Evolutionary conservation across 2,797 vertebrate species (phyloP).

Genomic region (Linurgus olivaceus): DNA sequence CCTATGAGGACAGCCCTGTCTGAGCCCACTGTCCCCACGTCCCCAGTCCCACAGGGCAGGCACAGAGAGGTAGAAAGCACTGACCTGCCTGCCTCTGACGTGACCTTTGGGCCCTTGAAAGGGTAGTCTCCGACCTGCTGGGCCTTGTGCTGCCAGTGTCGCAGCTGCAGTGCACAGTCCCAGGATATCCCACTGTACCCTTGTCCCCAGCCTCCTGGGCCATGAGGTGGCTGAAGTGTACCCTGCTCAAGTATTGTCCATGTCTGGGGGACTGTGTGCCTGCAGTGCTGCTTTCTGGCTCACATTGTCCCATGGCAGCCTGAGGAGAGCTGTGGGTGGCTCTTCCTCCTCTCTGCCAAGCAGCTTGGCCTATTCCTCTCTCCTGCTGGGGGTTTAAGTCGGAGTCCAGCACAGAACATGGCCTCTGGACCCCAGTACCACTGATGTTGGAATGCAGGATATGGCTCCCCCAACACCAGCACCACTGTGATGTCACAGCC

Average conservation of each 20-base stretch:
- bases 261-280: background rate
- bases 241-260: background rate
- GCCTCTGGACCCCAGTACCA: background rate
- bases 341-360: background rate
- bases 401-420: accelerated
- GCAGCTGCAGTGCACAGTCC: background rate
- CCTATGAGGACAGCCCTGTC: background rate
- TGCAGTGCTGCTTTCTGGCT: background rate
- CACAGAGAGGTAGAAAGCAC: background rate
- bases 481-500: background rate
- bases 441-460: background rate
- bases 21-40: background rate
- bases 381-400: accelerated
- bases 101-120: accelerated
- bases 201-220: background rate
- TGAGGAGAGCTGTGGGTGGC: background rate
- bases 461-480: background rate
- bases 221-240: accelerated
- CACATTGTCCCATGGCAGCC: background rate
- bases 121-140: accelerated
- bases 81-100: background rate
- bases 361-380: background rate
- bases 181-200: background rate
- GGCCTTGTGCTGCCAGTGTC: background rate
- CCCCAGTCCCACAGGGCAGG: background rate